Base-by-base conservation (phyloP, 2,113 vertebrate species). In the Lepus europaeus region DNA sequence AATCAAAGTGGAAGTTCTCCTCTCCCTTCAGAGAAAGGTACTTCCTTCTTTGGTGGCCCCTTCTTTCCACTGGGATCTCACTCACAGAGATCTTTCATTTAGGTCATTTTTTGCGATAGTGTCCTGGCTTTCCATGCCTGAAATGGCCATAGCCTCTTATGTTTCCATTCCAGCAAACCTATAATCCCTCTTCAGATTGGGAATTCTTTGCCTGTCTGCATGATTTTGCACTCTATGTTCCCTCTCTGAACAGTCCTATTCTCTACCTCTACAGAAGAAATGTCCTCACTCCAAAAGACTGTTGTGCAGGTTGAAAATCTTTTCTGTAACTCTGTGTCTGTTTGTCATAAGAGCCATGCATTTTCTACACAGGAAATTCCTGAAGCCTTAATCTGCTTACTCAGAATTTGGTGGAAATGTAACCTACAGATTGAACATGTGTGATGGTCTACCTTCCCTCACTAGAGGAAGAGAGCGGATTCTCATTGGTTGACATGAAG, bases 401-500 rank as follows among this genome's bases (percentile, higher is more conserved):
- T 88, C 89, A 81, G n/a, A 59, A n/a, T 27, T 49, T 0, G 20
- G 22, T 51, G 9, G 64, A 94, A 81, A 74, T 91, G 61, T 68
- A 78, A 82, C 14, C 59, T 85, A 68, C 14, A 59, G 59, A 73
- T 63, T 88, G 74, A 84, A 59, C 39, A 39, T 29, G 27, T 6
- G 19, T 66, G 10, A 63, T 82, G 76, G 68, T 69, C 74, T 61
- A 69, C 29, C 22, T 80, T 88, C 49, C 45, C 80, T 77, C 25
- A 11, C 17, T 66, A 93, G 10, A 49, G 11, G 20, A 23, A 87
- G 27, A 69, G 61, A 25, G 9, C 78, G 20, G 22, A 10, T 63
- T 95, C 73, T 76, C 84, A 31, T 81, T 76, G 29, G 13, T 12
- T 86, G 82, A 78, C 27, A 83, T 31, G 36, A n/a, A 90, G 11